A percentile compares a stretch with the other conserved stretches of the same genome.
Evolutionary conservation across 2,888 invertebrate genomes (phyloP).

Genomic region (Lasioglossum morio): DNA sequence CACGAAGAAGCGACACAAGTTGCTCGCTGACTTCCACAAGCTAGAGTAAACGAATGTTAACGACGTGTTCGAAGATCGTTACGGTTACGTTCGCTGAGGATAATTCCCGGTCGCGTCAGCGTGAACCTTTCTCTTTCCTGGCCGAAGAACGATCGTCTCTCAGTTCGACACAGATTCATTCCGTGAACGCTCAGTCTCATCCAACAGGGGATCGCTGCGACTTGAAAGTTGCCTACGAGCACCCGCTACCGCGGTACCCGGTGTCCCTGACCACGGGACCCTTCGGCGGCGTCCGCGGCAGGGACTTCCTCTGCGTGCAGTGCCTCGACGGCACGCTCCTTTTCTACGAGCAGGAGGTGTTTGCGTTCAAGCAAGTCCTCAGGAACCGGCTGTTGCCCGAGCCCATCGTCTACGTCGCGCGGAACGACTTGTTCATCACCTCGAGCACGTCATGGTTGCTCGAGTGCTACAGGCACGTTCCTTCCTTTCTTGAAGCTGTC

Average conservation of each 20-base stretch:
- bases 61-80: background rate
- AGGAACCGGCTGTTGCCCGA: constrained; percentile 93
- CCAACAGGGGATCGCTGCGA: constrained; percentile 89
- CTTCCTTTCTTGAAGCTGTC: background rate
- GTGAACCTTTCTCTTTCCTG: background rate
- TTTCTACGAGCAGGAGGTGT: constrained; percentile 97
- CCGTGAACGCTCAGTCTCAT: background rate
- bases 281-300: constrained; percentile 93
- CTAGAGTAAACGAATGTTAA: background rate
- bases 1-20: background rate
- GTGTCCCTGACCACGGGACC: constrained; percentile 92
- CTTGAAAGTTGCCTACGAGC: constrained; percentile 91
- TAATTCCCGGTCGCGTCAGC: background rate
- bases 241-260: constrained; percentile 91
- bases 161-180: background rate
- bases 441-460: constrained; percentile 92
- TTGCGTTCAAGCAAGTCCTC: constrained; percentile 92
- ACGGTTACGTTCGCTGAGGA: background rate
- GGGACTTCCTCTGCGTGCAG: constrained; percentile 96
- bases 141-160: background rate
- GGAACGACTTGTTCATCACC: constrained; percentile 94
- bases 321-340: constrained; percentile 95
- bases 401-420: constrained; percentile 92
- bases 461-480: constrained; percentile 92
- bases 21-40: background rate